Conservation (phyloP, 2,113 vertebrate species). For the Rhadina sibilatrix region DNA sequence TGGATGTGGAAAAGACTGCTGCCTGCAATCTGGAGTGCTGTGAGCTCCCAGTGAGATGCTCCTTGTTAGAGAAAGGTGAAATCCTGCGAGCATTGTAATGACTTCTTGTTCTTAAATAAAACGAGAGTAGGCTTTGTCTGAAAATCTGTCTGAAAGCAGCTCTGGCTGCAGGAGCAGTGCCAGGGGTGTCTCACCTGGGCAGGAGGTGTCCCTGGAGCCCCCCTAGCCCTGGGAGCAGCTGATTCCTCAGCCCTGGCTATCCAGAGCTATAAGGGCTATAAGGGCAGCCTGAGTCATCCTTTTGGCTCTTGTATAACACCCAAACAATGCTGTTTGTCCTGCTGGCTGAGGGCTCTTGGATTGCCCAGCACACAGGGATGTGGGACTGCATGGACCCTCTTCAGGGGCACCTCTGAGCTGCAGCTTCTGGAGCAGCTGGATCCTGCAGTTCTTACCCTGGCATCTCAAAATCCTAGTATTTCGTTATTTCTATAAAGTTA, state of each 20-base stretch:
- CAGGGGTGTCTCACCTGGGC: not conserved
- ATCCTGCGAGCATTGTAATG: not conserved
- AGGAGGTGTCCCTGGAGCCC: not conserved
- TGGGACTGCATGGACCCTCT: not conserved
- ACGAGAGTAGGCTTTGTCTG: not conserved
- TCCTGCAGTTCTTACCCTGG: not conserved
- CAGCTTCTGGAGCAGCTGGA: not conserved
- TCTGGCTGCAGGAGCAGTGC: rapidly evolving
- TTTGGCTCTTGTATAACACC: not conserved
- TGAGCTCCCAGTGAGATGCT: not conserved
- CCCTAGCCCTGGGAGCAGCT: not conserved
- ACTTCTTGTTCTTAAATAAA: not conserved
- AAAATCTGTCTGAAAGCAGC: not conserved
- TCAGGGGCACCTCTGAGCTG: not conserved
- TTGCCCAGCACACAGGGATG: not conserved
- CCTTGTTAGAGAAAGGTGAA: not conserved
- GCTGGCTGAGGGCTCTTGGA: not conserved
- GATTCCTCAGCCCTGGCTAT: not conserved
- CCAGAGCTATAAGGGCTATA: not conserved
- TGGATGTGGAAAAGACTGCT: not conserved
- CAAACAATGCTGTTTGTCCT: not conserved
- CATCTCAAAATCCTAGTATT: rapidly evolving
- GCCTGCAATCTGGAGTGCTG: not conserved
- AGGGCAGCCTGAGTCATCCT: not conserved
- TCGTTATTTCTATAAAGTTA: not conserved